Base-by-base conservation (phyloP, 2,797 vertebrate species). In the Eidolon dupreanum region DNA sequence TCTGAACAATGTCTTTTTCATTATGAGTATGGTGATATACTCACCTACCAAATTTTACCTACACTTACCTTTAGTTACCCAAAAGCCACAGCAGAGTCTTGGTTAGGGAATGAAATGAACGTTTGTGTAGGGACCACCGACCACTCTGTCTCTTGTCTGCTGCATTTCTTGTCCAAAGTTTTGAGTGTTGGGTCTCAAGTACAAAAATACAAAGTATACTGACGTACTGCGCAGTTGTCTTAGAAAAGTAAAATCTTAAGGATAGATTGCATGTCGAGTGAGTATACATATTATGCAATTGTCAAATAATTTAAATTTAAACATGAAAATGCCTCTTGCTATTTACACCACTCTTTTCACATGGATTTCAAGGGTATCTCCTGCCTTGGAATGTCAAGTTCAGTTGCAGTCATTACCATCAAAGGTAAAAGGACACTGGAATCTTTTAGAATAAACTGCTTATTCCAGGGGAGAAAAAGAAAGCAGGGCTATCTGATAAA, bases 271-370 rank as follows among this genome's bases (percentile, higher is more conserved):
- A 61, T 31, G 4, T 12, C n/a, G 16, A 49, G 28, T 41, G 46
- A 88, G 59, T 41, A 77, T 36, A 90, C 8, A 2, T 53, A 79
- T 55, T 94, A 75, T 70, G 33, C 51, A 70, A 95, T 13, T 73
- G 22, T 90, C 73, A 95, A 93, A 92, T 90, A 57, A 95, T n/a
- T 33, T 59, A 93, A 83, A 88, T 88, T 93, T 66, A 89, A 93
- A 86, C 24, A 87, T 38, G 38, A 95, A 94, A 90, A 86, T 75
- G 31, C 33, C 70, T 97, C 57, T 90, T 90, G 61, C 59, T 51
- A 74, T 74, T 95, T 74, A 49, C 28, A 19, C 68, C 38, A 53
- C 86, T 90, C 92, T 66, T 74, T 92, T 90, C 75, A 12, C 46
- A 92, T 92, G 87, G 59, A 9, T 87, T 95, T 95, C 90, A 87